A percentile compares a stretch with the other conserved stretches of the same genome.
These are phyloP conservation scores for Bothrops alternatus DNA, from an alignment of 2,797 vertebrate genomes.

Conservation along the genomic window DNA sequence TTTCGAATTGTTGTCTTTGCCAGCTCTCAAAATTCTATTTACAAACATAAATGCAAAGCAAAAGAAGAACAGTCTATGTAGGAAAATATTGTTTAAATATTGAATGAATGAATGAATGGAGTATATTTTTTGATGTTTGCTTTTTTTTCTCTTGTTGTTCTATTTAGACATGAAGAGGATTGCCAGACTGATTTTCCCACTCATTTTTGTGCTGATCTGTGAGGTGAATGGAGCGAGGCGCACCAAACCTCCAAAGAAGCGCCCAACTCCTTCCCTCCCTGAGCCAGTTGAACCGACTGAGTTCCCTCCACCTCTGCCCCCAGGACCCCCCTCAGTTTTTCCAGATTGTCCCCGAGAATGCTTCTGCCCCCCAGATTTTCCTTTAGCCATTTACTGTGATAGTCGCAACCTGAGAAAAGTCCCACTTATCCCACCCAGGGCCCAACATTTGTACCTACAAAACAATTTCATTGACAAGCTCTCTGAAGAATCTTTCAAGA, in stretches of 20 bases:
- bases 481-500: constrained; percentile 83
- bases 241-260: constrained; percentile 49
- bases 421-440: constrained; percentile 84
- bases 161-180: constrained; percentile 85
- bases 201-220: constrained; percentile 80
- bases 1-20: background rate
- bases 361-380: constrained; percentile 83
- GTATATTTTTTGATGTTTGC: background rate
- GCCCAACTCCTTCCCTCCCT: constrained; percentile 52
- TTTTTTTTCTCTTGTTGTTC: constrained; percentile 16
- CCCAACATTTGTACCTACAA: constrained; percentile 93
- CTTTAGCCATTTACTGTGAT: constrained; percentile 92
- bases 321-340: constrained; percentile 83
- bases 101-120: accelerated
- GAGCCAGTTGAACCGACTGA: constrained; percentile 90
- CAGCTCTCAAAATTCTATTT: background rate
- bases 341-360: constrained; percentile 90
- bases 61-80: background rate
- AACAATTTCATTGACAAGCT: constrained; percentile 95
- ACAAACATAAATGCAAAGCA: background rate
- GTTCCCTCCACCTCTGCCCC: constrained; percentile 85
- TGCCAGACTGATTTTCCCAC: constrained; percentile 77
- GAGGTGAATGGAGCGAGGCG: constrained; percentile 76
- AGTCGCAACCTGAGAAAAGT: constrained; percentile 91
- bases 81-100: background rate